Evolutionary conservation across 1,140 invertebrate genomes (phyloP).

Genomic region (Drosophila funebris): DNA sequence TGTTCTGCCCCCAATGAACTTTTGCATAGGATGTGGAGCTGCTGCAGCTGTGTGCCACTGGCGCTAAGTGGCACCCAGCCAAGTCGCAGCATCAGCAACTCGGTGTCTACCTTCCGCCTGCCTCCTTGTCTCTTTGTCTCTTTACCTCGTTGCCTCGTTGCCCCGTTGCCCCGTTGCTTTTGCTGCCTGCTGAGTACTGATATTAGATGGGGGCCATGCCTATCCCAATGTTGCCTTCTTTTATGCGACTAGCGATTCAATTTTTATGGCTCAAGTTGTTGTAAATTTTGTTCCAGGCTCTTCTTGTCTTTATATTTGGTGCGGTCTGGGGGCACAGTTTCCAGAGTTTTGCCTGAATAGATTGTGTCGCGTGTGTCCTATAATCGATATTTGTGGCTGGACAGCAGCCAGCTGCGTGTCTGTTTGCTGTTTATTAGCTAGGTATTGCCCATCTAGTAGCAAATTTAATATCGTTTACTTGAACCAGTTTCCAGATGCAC

Average conservation of each 20-base stretch:
- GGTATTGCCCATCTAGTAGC: conserved; percentile 33
- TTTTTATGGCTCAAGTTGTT: conserved; percentile 76
- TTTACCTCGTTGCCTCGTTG: not conserved
- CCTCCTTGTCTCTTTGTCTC: not conserved
- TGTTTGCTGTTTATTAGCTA: conserved; percentile 66
- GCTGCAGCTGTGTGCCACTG: conserved; percentile 48
- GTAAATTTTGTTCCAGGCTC: conserved; percentile 61
- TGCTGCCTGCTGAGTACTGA: conserved; percentile 56
- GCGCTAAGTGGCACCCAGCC: conserved; percentile 68
- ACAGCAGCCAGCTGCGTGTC: conserved; percentile 52
- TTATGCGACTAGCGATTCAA: conserved; percentile 73
- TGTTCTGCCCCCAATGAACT: conserved; percentile 55
- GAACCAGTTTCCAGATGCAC: conserved; percentile 53
- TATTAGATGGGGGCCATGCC: conserved; percentile 30
- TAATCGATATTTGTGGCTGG: conserved; percentile 65
- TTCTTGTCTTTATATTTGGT: conserved; percentile 18
- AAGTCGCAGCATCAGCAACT: conserved; percentile 65
- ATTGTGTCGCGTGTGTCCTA: conserved; percentile 33
- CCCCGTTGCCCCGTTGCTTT: not conserved
- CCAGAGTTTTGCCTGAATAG: conserved; percentile 22
- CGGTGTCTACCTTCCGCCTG: conserved; percentile 3
- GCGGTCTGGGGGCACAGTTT: conserved; percentile 2
- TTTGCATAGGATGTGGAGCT: conserved; percentile 47
- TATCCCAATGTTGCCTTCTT: conserved; percentile 41
- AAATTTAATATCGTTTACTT: conserved; percentile 78